Base-by-base conservation (phyloP, 2,113 vertebrate species). In the Dromaius novaehollandiae region DNA sequence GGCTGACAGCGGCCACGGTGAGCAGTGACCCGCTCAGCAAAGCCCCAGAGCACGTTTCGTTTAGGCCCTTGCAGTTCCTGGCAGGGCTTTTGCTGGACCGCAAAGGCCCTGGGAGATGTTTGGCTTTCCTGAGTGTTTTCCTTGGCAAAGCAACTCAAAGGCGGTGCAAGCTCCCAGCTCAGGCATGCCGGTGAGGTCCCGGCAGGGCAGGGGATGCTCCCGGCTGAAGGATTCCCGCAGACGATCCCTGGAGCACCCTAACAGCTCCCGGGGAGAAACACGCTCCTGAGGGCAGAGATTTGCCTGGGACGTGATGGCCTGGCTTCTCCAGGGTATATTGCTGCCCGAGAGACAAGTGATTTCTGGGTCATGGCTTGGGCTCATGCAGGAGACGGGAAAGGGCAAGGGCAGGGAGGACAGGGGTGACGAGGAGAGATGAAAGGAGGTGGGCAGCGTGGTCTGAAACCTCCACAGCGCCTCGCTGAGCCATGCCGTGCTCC, bases 321-420 rank as follows among this genome's bases (percentile, higher is more conserved):
- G 2, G 36, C 64, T 71, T 48, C 81, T 46, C 42, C 63, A 51
- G 36, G 22, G 13, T 22, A 22, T 25, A 32, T 68, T 26, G 19
- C 13, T 20, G 32, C 46, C 21, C 24, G 32, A 9, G 28, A 11
- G 42, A 19, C 66, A 20, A 0, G 9, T 7, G 25, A 11, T 21
- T n/a, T 21, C 44, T 6, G 61, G 28, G 25, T 42, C 48, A 13
- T 0, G 0, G 13, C 46, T 30, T 15, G 48, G 53, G 44, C 21
- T 30, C 60, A 22, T 46, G 44, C 15, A 46, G 34, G 51, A 88
- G 66, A 15, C 42, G 79, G 78, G 63, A 76, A 51, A 32, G 4
- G 25, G 30, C 15, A 46, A 65, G 74, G 32, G 17, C 38, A 88
- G 34, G 21, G 42, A 40, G 24, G 51, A 34, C 56, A 77, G 73